Base-by-base conservation (phyloP, 64 coral and sea anemone species). In the Stichodactyla helianthus region DNA sequence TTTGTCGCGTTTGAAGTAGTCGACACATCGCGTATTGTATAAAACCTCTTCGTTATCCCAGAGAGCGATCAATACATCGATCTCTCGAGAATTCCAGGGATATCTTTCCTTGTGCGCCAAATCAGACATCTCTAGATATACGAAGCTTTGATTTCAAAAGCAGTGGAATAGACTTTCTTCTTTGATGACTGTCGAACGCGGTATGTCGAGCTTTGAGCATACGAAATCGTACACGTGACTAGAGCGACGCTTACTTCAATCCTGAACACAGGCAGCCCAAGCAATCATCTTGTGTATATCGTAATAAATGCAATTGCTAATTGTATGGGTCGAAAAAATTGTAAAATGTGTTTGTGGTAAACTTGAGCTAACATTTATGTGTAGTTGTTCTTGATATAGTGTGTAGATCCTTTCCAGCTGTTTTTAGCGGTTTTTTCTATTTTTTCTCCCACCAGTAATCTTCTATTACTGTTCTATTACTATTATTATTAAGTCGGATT, bases 1-100 rank as follows among this genome's bases (percentile, higher is more conserved):
- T 63, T 63, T 84, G 55, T 84, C 83, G 83, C 83, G 83, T 18
- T 84, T 84, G 23, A 63, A 63, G 23, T 84, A 84, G 19, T 84
- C 83, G 83, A 25, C 25, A 60, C 59, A 63, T 84, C 55, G 83
- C 8, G 59, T 60, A 63, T 84, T 63, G 51, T 84, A 84, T 55
- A 84, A 54, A 4, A 60, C 83, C 2, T 84, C 83, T 58, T 84
- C 54, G 27, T 84, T 63, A 35, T 63, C 54, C 83, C 83, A 84
- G 14, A 84, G 4, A 18, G 83, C 27, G 44, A 84, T 84, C 15
- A 84, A 51, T 16, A 60, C 17, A 15, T 84, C 83, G 53, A 84
- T 84, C 27, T 84, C 83, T 6, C 59, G 25, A 11, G 83, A 84
- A 62, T 18, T 60, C 83, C 83, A 84, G 1, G 52, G 6, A 52